Base-by-base conservation (phyloP, 2,888 invertebrate genomes). In the Encarsia formosa region DNA sequence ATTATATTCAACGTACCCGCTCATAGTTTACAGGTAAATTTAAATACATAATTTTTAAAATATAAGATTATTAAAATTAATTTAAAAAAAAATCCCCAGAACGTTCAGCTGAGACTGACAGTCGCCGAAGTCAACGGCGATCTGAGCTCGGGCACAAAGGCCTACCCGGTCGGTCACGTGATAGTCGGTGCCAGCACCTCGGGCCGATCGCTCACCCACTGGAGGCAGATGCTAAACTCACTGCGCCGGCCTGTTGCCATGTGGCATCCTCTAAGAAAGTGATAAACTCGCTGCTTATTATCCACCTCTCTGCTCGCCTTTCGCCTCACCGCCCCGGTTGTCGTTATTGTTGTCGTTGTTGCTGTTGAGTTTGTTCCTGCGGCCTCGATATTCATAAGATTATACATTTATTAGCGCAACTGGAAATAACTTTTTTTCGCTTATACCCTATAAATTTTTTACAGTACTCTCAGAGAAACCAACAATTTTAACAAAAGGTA, bases 1-100 rank as follows among this genome's bases (percentile, higher is more conserved):
- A 88, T 90, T 81, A 89, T 88, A 64, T 90, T 90, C 73, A 87
- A 84, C 63, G 85, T 90, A 50, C 87, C 89, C 59, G 81, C 86
- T 16, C 82, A 85, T 63, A 79, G 84, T 48, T 72, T 86, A 63
- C 82, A 83, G 77, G 86, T 84, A 56, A 47, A 24, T 23, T 23
- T n/a, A n/a, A n/a, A n/a, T n/a, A 6, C 11, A 26, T 8, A 4
- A 45, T 26, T 26, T 35, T 23, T 9, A 5, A 37, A 26, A 5
- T 15, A 9, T 35, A 23, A 23, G 8, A 26, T 19, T 16, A 38
- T 4, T 3, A 23, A 11, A 37, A 31, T 8, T 3, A 13, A 19
- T 40, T 20, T 20, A 39, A 39, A 39, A 19, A 18, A 39, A 39
- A 39, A 4, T 24, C 32, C 32, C 16, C 75, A 88, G 83, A 83